Conservation (phyloP, 2,113 vertebrate species). For the Dolichallabes microphthalmus region DNA sequence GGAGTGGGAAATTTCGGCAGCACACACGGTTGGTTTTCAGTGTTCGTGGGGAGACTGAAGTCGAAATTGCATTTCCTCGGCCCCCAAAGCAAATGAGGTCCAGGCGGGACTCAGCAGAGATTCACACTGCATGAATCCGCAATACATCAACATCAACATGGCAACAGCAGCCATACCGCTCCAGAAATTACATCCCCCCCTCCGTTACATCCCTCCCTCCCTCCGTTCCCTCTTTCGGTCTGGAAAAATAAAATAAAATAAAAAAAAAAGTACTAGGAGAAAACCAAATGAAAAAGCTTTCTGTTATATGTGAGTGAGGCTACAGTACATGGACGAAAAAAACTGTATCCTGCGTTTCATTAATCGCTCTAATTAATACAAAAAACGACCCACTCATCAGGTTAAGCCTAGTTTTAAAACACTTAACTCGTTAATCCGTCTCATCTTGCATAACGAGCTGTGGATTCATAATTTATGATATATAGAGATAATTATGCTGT, state of each 20-base stretch:
- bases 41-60: constrained; percentile 48
- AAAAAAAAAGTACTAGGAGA: constrained; percentile 12
- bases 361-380: background rate
- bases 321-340: too few species aligned
- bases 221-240: background rate
- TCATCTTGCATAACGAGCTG: background rate
- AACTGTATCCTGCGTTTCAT: background rate
- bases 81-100: constrained; percentile 58
- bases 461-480: background rate
- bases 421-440: background rate
- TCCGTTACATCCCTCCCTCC: background rate
- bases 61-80: constrained; percentile 55
- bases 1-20: constrained; percentile 42
- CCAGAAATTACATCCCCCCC: constrained; percentile 54
- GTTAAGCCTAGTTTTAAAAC: background rate
- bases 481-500: background rate
- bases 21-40: constrained; percentile 43
- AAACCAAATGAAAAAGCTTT: constrained; percentile 34
- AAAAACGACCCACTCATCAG: background rate
- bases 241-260: constrained; percentile 25
- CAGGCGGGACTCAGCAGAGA: constrained; percentile 54
- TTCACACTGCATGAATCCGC: constrained; percentile 59
- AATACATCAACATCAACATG: constrained; percentile 57
- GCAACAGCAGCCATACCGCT: constrained; percentile 51
- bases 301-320: background rate